A percentile compares a stretch with the other conserved stretches of the same genome.
Evolutionary conservation across 2,113 vertebrate species (phyloP).

Genomic region (Gavia stellata): DNA sequence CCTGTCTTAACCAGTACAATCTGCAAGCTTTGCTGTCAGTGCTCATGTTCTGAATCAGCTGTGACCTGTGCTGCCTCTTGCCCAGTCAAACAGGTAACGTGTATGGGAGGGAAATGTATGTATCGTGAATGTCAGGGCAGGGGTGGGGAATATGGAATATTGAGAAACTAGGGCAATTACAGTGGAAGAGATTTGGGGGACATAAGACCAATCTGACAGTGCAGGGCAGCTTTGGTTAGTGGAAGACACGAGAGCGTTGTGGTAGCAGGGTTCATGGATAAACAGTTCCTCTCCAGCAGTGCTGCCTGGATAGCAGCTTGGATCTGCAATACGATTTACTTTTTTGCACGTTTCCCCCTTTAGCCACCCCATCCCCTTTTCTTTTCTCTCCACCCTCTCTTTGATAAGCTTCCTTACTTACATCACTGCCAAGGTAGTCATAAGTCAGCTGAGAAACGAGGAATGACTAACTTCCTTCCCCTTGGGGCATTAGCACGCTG

Average conservation of each 20-base stretch:
- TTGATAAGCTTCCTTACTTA: neutral
- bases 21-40: neutral
- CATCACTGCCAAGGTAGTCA: neutral
- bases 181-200: neutral
- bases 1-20: neutral
- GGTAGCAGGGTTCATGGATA: neutral
- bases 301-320: neutral
- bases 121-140: neutral
- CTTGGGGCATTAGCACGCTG: neutral
- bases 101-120: neutral
- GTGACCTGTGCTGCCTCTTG: neutral
- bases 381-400: neutral
- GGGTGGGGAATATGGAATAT: neutral
- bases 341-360: neutral
- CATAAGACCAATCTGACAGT: neutral
- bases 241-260: neutral
- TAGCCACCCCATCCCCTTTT: neutral
- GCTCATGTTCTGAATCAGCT: neutral
- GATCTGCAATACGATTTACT: neutral
- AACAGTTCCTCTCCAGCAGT: neutral
- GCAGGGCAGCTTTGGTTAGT: neutral
- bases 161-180: neutral
- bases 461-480: conserved; percentile 48
- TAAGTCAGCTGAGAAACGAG: neutral
- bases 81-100: neutral